Evolutionary conservation across 1,140 invertebrate genomes (phyloP).

Genomic region (Drosophila serrata): DNA sequence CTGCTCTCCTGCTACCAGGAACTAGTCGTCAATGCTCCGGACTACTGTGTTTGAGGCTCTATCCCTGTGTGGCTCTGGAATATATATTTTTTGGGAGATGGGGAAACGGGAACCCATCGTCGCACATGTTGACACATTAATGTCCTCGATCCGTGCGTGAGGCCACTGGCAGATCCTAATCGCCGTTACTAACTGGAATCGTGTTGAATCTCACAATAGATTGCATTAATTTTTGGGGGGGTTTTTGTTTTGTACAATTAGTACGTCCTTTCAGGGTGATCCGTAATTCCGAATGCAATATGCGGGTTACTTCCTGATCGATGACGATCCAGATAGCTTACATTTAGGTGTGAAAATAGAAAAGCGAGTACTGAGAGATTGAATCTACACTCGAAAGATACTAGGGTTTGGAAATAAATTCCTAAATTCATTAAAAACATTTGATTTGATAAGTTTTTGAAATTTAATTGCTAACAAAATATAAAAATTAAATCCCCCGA

Average conservation of each 20-base stretch:
- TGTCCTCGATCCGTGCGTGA: constrained; percentile 68
- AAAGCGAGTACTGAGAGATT: background rate
- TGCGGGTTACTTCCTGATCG: constrained; percentile 61
- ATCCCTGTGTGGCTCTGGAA: constrained; percentile 21
- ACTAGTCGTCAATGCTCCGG: constrained; percentile 64
- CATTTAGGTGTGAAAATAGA: constrained; percentile 36
- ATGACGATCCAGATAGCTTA: constrained; percentile 50
- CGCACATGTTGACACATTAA: constrained; percentile 84
- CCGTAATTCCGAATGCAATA: constrained; percentile 39
- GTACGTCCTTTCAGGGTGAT: constrained; percentile 57
- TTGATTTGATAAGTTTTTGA: background rate
- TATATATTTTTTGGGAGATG: background rate
- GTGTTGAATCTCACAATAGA: constrained; percentile 64
- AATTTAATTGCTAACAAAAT: background rate
- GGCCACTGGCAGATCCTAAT: constrained; percentile 71
- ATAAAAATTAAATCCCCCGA: no score
- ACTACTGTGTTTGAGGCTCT: constrained; percentile 37
- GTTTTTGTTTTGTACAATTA: constrained; percentile 65
- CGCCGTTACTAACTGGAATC: constrained; percentile 80
- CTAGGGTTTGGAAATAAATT: background rate
- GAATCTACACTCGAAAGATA: background rate
- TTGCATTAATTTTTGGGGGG: constrained; percentile 69
- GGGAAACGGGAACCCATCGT: constrained; percentile 26
- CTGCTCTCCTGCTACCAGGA: constrained; percentile 60
- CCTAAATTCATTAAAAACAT: background rate